Percentiles rank a stretch among this genome's conserved stretches.
phyloP scores from a whole-genome alignment of 2,888 invertebrate species.

The Drosophila algonquin region DNA sequence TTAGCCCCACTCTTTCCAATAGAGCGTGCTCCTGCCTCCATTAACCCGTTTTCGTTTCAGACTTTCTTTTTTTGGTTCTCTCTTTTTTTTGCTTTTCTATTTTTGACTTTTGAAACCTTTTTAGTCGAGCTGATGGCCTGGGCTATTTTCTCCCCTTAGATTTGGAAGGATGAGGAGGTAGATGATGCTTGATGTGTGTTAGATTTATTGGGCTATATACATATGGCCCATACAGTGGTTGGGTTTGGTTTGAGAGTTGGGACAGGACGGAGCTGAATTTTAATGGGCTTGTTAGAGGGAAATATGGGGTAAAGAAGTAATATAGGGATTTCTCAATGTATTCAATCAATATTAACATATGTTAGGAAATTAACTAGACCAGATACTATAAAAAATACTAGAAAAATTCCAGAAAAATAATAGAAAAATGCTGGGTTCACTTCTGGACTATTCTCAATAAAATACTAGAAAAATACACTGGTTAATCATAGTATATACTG shows the following conservation, averaged over 20 bases:
- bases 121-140: conserved; percentile 54
- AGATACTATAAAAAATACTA: not conserved
- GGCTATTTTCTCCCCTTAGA: conserved; percentile 4
- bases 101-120: conserved; percentile 65
- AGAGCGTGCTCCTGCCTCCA: conserved; percentile 51
- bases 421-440: too few relatives aligned
- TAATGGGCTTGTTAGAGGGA: conserved; percentile 7
- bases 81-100: conserved; percentile 30
- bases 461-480: not conserved
- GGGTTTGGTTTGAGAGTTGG: conserved; percentile 38
- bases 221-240: conserved; percentile 5
- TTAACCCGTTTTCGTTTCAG: conserved; percentile 68
- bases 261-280: conserved; percentile 48
- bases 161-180: not conserved
- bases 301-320: not conserved
- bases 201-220: conserved; percentile 58
- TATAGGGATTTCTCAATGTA: not conserved
- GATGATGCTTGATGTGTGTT: conserved; percentile 28
- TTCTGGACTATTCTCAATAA: too few relatives aligned
- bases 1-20: conserved; percentile 27
- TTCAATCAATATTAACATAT: too few relatives aligned
- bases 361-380: too few relatives aligned
- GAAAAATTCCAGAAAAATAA: not conserved
- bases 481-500: too few relatives aligned
- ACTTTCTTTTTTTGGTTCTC: conserved; percentile 22